These are phyloP conservation scores for Arge pagana DNA, from an alignment of 2,888 invertebrate species.

Conservation along the genomic window DNA sequence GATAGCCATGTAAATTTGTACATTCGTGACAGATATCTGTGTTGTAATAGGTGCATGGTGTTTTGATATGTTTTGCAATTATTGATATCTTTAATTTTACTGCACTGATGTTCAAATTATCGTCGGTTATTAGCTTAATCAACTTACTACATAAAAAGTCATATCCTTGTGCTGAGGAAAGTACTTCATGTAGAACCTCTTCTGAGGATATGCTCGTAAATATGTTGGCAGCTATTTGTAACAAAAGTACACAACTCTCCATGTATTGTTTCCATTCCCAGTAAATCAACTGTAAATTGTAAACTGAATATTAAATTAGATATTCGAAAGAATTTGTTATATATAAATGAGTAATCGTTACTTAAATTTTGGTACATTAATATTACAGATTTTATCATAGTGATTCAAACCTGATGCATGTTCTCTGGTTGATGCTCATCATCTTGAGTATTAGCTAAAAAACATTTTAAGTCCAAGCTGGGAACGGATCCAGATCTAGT, in stretches of 20 bases:
- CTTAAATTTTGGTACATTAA: not conserved
- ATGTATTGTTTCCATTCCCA: constrained; percentile 58
- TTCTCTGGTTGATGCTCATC: constrained; percentile 48
- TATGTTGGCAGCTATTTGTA: constrained; percentile 61
- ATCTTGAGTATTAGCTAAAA: constrained; percentile 48
- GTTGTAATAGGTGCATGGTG: too few species aligned
- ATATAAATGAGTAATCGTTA: not conserved
- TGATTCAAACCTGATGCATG: constrained; percentile 46
- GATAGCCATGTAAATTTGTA: too few species aligned
- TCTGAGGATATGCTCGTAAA: constrained; percentile 63
- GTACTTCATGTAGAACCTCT: constrained; percentile 61
- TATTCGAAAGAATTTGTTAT: not conserved
- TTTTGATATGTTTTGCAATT: too few species aligned
- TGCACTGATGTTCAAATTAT: too few species aligned
- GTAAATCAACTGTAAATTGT: constrained; percentile 46
- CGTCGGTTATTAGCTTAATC: too few species aligned
- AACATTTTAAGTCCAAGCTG: constrained; percentile 56
- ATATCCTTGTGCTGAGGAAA: constrained; percentile 61
- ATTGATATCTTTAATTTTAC: too few species aligned
- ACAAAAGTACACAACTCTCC: constrained; percentile 61
- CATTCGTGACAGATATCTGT: too few species aligned
- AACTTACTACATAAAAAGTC: constrained; percentile 62
- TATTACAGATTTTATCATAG: not conserved
- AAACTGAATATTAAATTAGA: not conserved
- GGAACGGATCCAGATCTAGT: constrained; percentile 55